Conservation (phyloP, 2,888 invertebrate genomes). For the Druceiella hillmani region DNA sequence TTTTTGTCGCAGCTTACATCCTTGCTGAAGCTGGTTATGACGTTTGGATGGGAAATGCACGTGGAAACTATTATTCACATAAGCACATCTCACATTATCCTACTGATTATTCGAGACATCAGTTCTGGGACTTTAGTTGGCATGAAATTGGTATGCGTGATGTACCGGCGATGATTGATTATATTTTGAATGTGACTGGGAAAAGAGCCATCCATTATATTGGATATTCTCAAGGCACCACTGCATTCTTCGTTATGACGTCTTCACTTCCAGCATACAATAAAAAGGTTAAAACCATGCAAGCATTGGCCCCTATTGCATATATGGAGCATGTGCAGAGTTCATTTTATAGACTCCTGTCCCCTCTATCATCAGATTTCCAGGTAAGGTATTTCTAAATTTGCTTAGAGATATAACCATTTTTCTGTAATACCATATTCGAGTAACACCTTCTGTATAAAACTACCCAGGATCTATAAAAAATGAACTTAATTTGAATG, state of each 20-base stretch:
- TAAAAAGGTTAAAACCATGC: conserved; percentile 15
- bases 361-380: too few species aligned
- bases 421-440: too few species aligned
- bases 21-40: conserved; percentile 37
- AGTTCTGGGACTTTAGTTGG: conserved; percentile 60
- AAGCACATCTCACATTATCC: conserved; percentile 34
- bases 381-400: too few species aligned
- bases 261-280: conserved; percentile 15
- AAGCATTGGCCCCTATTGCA: too few species aligned
- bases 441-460: too few species aligned
- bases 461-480: too few species aligned
- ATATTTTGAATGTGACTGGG: conserved; percentile 44
- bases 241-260: conserved; percentile 37
- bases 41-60: conserved; percentile 39
- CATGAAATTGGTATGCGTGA: conserved; percentile 66
- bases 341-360: too few species aligned
- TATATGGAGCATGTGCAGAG: too few species aligned
- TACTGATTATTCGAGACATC: conserved; percentile 21
- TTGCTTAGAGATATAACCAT: too few species aligned
- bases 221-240: conserved; percentile 64
- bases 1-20: too few species aligned
- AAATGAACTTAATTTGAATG: too few species aligned
- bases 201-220: conserved; percentile 50
- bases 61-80: conserved; percentile 38
- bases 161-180: conserved; percentile 60